Evolutionary conservation across 2,113 vertebrate genomes (phyloP), one percentile per base, ranked within the genome.

Genomic region (Phalacrocorax aristotelis): DNA sequence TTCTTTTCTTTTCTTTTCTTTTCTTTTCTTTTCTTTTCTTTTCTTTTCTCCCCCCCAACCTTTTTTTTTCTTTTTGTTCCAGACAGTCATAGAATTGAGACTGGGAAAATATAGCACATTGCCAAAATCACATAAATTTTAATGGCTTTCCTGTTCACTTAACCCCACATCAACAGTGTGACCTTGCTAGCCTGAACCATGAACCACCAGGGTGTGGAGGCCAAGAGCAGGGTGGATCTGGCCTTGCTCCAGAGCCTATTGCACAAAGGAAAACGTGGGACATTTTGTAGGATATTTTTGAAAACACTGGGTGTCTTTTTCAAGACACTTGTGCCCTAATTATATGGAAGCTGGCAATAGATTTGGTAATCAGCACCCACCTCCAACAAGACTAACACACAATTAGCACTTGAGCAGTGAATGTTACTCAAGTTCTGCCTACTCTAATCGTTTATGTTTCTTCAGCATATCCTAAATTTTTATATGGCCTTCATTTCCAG

Each of bases 121-220:
- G 95, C 91, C 95, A 98, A 96, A 97, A 96, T 93, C 94, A 93
- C 83, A 80, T 93, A 97, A 85, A 93, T 93, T 96, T 96, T 98
- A 95, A 97, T 97, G 92, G 58, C 36, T 97, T 98, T 97, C 97
- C 97, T 98, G 95, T 97, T 96, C 96, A 96, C 95, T 97, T 97
- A 97, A 97, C 94, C 97, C 88, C 78, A 58, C 92, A 93, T 96
- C 90, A 97, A 79, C 86, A 84, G 20, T 13, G 51, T 18, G 84
- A 97, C 97, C 97, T 96, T 74, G 44, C 69, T 96, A 77, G 86
- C 65, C 88, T 94, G 93, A 96, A 93, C 96, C 48, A 52, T 90
- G 94, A 93, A 83, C 83, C 76, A 38, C 15, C 70, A 96, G 97
- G 97, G 92, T 97, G 95, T 96, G 97, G 96, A 96, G 95, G 93